Percentiles rank a stretch among this genome's conserved stretches.
These are phyloP conservation scores for Crocuta crocuta DNA, from an alignment of 2,113 vertebrate genomes.

Conservation along the genomic window DNA sequence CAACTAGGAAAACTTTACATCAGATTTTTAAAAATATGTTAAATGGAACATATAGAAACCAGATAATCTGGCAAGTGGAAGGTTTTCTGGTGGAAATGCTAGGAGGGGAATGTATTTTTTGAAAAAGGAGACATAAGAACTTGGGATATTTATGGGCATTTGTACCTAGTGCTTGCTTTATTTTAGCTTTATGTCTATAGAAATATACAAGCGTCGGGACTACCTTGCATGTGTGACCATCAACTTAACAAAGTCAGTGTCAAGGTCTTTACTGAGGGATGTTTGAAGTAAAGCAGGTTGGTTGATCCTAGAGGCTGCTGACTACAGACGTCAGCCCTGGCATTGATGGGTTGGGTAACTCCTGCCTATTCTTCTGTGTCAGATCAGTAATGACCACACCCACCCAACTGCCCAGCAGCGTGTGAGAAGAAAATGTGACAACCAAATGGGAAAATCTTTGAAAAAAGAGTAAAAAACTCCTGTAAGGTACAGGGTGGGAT, in stretches of 20 bases:
- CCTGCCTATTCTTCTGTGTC: background rate
- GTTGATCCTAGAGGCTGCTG: background rate
- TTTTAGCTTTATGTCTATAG: conserved; percentile 30
- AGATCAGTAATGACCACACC: background rate
- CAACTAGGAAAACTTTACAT: conserved; percentile 65
- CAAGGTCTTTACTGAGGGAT: background rate
- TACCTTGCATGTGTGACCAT: background rate
- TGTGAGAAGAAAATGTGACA: background rate
- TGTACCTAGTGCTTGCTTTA: conserved; percentile 42
- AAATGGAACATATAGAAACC: conserved; percentile 42
- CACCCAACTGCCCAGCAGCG: background rate
- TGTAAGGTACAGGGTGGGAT: background rate
- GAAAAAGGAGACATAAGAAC: conserved; percentile 29
- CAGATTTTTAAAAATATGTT: conserved; percentile 55
- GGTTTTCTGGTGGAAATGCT: conserved; percentile 47
- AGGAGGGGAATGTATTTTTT: conserved; percentile 46
- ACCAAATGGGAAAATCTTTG: background rate
- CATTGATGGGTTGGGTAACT: background rate
- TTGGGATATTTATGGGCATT: conserved; percentile 51
- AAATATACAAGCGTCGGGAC: background rate
- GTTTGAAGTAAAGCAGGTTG: background rate
- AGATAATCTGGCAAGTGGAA: conserved; percentile 56
- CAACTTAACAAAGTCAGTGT: background rate
- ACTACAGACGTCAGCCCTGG: background rate
- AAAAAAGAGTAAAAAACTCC: background rate